Evolutionary conservation across 2,888 invertebrate species (phyloP).

Genomic region (Scaptomyza caliginosa): DNA sequence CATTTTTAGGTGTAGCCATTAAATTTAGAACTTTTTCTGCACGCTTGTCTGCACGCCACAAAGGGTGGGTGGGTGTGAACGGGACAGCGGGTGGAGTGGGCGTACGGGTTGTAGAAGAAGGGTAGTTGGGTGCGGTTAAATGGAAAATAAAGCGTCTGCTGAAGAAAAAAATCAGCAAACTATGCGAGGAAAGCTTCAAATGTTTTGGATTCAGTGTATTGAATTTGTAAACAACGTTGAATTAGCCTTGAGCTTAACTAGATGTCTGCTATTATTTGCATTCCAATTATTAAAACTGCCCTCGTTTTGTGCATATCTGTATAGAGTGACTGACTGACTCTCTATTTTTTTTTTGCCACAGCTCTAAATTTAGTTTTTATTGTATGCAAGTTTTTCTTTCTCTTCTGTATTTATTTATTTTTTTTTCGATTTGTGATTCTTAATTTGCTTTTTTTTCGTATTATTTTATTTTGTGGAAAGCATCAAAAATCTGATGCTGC

Average conservation of each 20-base stretch:
- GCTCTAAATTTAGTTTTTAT: conserved; percentile 77
- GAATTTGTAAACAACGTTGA: too few relatives aligned
- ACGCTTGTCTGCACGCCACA: conserved; percentile 76
- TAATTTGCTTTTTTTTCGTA: conserved; percentile 39
- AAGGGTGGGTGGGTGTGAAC: conserved; percentile 11
- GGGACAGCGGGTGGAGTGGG: background rate
- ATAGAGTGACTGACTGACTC: conserved; percentile 51
- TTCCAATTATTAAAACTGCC: conserved; percentile 3
- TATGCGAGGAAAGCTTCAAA: conserved; percentile 41
- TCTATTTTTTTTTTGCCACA: conserved; percentile 51
- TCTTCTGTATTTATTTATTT: conserved; percentile 14
- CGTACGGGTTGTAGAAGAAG: conserved; percentile 1
- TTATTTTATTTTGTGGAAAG: conserved; percentile 51
- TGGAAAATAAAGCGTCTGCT: conserved; percentile 74
- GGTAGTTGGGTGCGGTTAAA: conserved; percentile 67
- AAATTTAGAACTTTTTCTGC: conserved; percentile 77
- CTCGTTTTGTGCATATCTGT: conserved; percentile 27
- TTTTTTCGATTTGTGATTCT: conserved; percentile 65
- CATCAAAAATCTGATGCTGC: conserved; percentile 39
- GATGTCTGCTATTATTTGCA: too few relatives aligned
- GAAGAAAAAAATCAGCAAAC: conserved; percentile 29
- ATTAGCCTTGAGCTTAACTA: too few relatives aligned
- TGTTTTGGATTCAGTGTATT: conserved; percentile 6
- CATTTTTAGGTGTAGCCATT: conserved; percentile 80
- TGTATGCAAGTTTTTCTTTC: conserved; percentile 58